Percentiles rank a stretch among this genome's conserved stretches.
phyloP scores from a whole-genome alignment of 2,113 vertebrate genomes.

The Felis catus region F.catus_Fca126_mat1.0 CM031418.1:2720001-2720500 shows the following conservation, averaged over 20 bases:
- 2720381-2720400: accelerated
- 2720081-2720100: not conserved
- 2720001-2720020: not conserved
- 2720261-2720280: not conserved
- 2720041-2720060: not conserved
- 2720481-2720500: not conserved
- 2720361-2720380: not conserved
- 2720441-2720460: not conserved
- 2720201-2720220: not conserved
- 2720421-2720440: accelerated
- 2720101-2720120: not conserved
- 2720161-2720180: not conserved
- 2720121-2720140: not conserved
- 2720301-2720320: not conserved
- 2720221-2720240: not conserved
- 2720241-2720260: not conserved
- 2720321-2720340: not conserved
- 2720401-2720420: accelerated
- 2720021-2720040: not conserved
- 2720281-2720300: not conserved
- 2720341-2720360: not conserved
- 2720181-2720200: not conserved
- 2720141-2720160: not conserved
- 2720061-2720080: not conserved
- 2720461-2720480: accelerated